These are phyloP conservation scores for Hirudinaria manillensis DNA, from an alignment of 2,888 invertebrate species.

Conservation along the genomic window DNA sequence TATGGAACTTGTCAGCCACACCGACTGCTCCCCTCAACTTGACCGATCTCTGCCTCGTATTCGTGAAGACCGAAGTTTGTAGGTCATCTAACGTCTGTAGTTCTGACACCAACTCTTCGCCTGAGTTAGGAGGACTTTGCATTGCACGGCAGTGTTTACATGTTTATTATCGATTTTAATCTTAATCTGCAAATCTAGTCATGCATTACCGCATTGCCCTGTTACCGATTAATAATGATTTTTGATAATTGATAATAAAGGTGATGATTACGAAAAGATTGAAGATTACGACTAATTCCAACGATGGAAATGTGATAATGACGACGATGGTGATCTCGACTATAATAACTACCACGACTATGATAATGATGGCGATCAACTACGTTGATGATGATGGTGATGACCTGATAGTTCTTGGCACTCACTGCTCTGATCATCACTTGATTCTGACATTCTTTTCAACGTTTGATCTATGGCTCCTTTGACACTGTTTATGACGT, in stretches of 20 bases:
- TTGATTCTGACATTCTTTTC: slow-evolving; percentile 33
- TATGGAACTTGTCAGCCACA: slow-evolving; percentile 49
- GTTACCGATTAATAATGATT: too few relatives aligned
- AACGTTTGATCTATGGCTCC: slow-evolving; percentile 32
- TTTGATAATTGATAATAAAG: too few relatives aligned
- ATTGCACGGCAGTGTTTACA: too few relatives aligned
- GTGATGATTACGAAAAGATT: too few relatives aligned
- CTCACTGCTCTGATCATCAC: slow-evolving; percentile 32
- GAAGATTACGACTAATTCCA: background rate
- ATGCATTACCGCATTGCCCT: too few relatives aligned
- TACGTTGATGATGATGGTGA: slow-evolving; percentile 29
- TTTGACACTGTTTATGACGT: slow-evolving; percentile 31
- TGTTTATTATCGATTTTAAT: too few relatives aligned
- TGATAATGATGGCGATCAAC: slow-evolving; percentile 22
- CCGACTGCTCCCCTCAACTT: slow-evolving; percentile 45
- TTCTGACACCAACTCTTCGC: slow-evolving; percentile 37
- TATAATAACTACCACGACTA: slow-evolving; percentile 22
- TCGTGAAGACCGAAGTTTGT: slow-evolving; percentile 40
- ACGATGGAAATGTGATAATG: slow-evolving; percentile 29
- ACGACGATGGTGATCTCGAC: slow-evolving; percentile 25
- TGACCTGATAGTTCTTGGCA: slow-evolving; percentile 13
- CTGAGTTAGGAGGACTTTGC: slow-evolving; percentile 1
- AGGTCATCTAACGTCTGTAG: slow-evolving; percentile 48
- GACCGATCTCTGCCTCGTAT: slow-evolving; percentile 42
- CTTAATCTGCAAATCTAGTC: too few relatives aligned